Evolutionary conservation across 2,113 vertebrate species (phyloP), one percentile per base, ranked within the genome.

Genomic region (Channa argus): DNA sequence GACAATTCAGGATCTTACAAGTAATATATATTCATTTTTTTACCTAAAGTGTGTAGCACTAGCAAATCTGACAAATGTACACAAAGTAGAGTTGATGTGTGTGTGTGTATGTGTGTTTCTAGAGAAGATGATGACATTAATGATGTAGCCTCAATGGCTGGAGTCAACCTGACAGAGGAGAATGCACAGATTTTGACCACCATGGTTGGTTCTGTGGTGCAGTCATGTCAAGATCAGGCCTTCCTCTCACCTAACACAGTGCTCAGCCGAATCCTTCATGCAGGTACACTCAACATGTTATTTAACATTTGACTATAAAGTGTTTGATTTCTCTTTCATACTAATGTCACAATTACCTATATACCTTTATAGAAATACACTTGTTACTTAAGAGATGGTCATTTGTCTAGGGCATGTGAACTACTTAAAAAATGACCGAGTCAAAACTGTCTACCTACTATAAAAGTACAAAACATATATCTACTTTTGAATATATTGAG

Each of bases 91-190:
- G 5, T 38, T 3, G 3, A 2, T 36, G 8, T 39, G 3, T 59
- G 8, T 45, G 15, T 58, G 33, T 63, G 11, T 76, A 5, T 74
- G 3, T 41, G 11, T 9, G 3, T 59, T 33, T 55, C 5, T 77
- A 99, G 96, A 89, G 96, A 97, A 39, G 97, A 98, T 74, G 97
- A 99, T 85, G 97, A 99, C 77, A 94, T 99, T 68, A 99, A 97
- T 79, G 97, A 99, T 77, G 97, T 99, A 60, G 94, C 98, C 68
- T 97, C 95, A 78, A 98, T 99, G 97, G 98, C 98, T 46, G 97
- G 96, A 0, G 94, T 99, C 83, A 98, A 92, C 87, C 89, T 99
- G 63, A 94, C 6, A 0, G 98, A 98, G 90, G 97, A 99, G 86
- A 96, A 89, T 0, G 95, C 94, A 0, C 93, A 90, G 77, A 96